A percentile compares a stretch with the other conserved stretches of the same genome.
These are phyloP conservation scores for Frieseomelitta varia DNA, from an alignment of 1,140 invertebrate genomes.

Conservation along the genomic window DNA sequence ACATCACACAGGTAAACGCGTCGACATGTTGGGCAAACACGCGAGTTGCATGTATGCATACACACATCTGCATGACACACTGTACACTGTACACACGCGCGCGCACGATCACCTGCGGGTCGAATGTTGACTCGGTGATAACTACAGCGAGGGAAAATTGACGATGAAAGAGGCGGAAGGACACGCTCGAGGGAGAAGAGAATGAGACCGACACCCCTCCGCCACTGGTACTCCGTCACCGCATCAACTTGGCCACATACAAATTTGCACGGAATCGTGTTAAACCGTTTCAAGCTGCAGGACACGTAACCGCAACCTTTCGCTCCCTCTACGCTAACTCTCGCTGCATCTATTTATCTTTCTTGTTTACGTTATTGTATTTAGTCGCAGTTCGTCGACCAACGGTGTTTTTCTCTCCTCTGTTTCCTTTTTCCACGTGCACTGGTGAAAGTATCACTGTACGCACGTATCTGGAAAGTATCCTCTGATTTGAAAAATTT, in stretches of 20 bases:
- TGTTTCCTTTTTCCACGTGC: too few species aligned
- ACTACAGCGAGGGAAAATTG: neutral
- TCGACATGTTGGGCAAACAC: neutral
- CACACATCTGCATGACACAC: neutral
- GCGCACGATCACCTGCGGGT: constrained; percentile 33
- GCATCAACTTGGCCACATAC: constrained; percentile 72
- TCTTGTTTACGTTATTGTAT: neutral
- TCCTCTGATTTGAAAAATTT: too few species aligned
- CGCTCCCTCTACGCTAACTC: neutral
- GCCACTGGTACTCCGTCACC: constrained; percentile 51
- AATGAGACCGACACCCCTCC: constrained; percentile 46
- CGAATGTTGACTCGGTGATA: constrained; percentile 36
- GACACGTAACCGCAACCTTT: neutral
- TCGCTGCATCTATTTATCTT: neutral
- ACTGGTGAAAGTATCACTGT: too few species aligned
- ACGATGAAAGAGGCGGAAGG: constrained; percentile 12
- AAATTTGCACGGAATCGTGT: constrained; percentile 70
- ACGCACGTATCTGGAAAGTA: too few species aligned
- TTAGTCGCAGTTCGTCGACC: neutral
- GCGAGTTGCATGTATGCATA: neutral
- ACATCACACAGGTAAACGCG: neutral
- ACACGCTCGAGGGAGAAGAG: neutral
- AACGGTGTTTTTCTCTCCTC: neutral
- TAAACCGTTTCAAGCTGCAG: constrained; percentile 61
- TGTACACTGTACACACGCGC: neutral